phyloP scores from a whole-genome alignment of 92 coral and sea anemone species.

The Phenganax subtilis region DNA sequence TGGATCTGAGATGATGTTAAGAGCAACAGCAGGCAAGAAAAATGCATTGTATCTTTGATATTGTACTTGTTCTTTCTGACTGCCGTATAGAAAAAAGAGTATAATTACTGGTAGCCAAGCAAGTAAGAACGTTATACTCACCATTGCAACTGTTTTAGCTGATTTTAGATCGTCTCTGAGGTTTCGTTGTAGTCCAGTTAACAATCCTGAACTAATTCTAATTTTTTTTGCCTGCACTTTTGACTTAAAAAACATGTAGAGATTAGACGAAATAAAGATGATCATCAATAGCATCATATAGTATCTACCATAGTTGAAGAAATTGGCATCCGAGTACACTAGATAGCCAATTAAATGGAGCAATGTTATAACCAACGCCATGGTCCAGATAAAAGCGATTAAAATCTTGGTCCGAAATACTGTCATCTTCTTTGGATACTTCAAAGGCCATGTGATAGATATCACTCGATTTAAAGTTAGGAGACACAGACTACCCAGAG shows the following conservation, averaged over 20 bases:
- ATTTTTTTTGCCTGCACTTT: conserved; percentile 7
- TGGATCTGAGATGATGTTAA: conserved; percentile 20
- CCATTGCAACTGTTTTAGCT: conserved; percentile 14
- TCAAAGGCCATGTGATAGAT: conserved; percentile 12
- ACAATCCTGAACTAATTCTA: not conserved
- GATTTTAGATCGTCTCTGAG: conserved; percentile 28
- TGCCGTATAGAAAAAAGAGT: conserved; percentile 15
- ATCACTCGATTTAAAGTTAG: conserved; percentile 33
- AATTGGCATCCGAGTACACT: conserved; percentile 6
- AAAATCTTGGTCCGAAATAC: conserved; percentile 23
- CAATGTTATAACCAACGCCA: conserved; percentile 6
- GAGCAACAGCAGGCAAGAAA: not conserved
- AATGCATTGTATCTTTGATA: conserved; percentile 23
- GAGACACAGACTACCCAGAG: conserved; percentile 18
- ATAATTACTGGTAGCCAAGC: conserved; percentile 15
- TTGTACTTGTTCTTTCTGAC: not conserved
- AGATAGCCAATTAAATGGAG: conserved; percentile 11
- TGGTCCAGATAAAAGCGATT: conserved; percentile 3
- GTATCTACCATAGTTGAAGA: conserved; percentile 34
- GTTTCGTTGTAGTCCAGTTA: conserved; percentile 12
- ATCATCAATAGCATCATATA: conserved; percentile 9
- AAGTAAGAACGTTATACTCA: conserved; percentile 3
- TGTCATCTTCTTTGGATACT: conserved; percentile 25
- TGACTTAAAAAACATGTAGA: conserved; percentile 30
- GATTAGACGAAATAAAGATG: conserved; percentile 5